phyloP scores from a whole-genome alignment of 2,797 vertebrate species.

The Macropodus opercularis region DNA sequence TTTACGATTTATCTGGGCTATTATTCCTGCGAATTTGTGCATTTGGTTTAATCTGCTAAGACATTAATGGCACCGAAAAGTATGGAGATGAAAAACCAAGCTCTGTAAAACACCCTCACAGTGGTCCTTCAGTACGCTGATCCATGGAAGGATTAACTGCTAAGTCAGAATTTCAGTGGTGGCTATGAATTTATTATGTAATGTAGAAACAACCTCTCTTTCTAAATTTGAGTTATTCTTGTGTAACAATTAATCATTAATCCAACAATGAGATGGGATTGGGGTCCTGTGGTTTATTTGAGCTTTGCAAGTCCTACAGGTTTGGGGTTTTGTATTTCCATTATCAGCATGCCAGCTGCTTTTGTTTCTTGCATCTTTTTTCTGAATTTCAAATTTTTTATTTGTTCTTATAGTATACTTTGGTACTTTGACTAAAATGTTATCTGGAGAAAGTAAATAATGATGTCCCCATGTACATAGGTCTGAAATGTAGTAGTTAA shows the following conservation, averaged over 20 bases:
- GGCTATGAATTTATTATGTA: constrained; percentile 48
- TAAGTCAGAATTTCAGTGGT: constrained; percentile 63
- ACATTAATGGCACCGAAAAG: constrained; percentile 68
- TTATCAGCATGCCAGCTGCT: not conserved
- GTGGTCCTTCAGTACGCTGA: constrained; percentile 60
- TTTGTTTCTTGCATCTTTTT: constrained; percentile 1
- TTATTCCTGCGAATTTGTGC: constrained; percentile 57
- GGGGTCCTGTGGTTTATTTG: not conserved
- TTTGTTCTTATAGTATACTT: not conserved
- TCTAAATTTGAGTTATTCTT: constrained; percentile 7
- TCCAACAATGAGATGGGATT: not conserved
- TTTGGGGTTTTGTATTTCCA: constrained; percentile 4
- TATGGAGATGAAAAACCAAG: constrained; percentile 50
- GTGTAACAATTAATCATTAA: not conserved
- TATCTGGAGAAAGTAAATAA: constrained; percentile 9
- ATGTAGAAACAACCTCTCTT: constrained; percentile 13
- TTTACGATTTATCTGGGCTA: constrained; percentile 64
- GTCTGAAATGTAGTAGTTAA: not conserved
- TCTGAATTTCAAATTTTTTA: not conserved
- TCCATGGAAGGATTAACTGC: constrained; percentile 65
- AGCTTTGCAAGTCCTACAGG: not conserved
- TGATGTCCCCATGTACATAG: not conserved
- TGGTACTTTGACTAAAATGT: not conserved
- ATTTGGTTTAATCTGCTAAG: constrained; percentile 69
- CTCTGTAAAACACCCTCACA: constrained; percentile 45